phyloP scores from a whole-genome alignment of 2,797 vertebrate genomes.

The Pantherophis vulpinus region DNA sequence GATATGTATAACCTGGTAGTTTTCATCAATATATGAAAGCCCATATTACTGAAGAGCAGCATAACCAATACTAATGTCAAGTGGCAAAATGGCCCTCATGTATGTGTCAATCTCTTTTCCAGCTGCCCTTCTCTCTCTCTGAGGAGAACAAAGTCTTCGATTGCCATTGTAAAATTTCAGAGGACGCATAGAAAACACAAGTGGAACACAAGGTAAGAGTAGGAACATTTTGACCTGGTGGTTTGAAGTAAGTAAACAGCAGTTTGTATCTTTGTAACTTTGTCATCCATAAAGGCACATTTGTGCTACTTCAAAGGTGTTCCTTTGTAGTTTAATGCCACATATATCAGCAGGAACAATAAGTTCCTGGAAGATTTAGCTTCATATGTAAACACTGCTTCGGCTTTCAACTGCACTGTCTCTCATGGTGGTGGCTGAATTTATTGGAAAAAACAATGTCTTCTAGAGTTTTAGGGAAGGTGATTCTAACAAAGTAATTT shows the following conservation, averaged over 20 bases:
- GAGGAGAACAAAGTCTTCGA: not conserved
- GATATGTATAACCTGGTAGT: not conserved
- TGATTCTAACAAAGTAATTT: not conserved
- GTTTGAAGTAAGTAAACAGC: not conserved
- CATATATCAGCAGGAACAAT: not conserved
- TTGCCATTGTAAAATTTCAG: not conserved
- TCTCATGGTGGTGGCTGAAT: not conserved
- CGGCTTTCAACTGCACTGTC: not conserved
- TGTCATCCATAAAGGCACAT: not conserved
- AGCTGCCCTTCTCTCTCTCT: not conserved
- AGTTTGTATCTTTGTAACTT: not conserved
- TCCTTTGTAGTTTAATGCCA: not conserved
- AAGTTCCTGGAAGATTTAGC: not conserved
- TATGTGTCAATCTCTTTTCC: not conserved
- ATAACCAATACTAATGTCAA: not conserved
- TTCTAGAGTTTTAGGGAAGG: not conserved
- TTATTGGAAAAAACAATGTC: not conserved
- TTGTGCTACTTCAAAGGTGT: not conserved
- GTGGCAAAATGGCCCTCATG: not conserved
- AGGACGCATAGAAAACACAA: not conserved
- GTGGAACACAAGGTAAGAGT: not conserved
- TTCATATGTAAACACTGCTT: not conserved
- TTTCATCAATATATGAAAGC: not conserved
- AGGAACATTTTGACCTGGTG: not conserved
- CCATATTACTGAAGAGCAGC: not conserved